Evolutionary conservation across 2,888 invertebrate species (phyloP), one percentile per base, ranked within the genome.

Genomic region (Metallyticus violacea): DNA sequence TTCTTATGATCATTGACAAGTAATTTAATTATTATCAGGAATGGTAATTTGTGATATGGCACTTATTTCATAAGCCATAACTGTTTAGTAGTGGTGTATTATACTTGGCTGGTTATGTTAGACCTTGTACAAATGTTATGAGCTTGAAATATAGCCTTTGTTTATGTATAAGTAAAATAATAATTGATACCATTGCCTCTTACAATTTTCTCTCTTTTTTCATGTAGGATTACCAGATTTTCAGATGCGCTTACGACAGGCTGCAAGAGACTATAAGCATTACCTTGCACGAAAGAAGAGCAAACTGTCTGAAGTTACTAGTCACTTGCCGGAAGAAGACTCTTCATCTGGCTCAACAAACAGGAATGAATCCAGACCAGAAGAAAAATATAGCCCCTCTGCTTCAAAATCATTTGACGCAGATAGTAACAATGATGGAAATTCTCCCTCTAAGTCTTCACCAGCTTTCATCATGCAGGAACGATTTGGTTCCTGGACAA

Each of bases 201-300:
- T n/a, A n/a, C n/a, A n/a, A n/a, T n/a, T n/a, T n/a, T n/a, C n/a
- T 80, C 22, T 80, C n/a, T 27, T 28, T 29, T 78, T 81, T 77
- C 28, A 86, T 81, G n/a, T 94, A 90, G 97, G 96, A 29, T 95
- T 97, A 91, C 97, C 97, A 0, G 95, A 96, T 87, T 97, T 96
- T 91, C 92, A 97, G 40, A 92, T 92, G 88, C 93, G 94, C 89
- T 94, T 97, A 93, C 92, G 96, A 87, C 91, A 92, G 79, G 97
- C 97, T 6, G 95, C 96, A 1, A 92, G 92, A 87, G 92, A 94
- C 86, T 86, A 62, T 27, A 87, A 29, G 77, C 27, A 81, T 6
- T 26, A 77, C n/a, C 76, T 26, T 62, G n/a, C 27, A 7, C 22
- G 28, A 6, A 76, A n/a, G 9, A 26, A 83, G 15, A 6, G 6